These are phyloP conservation scores for Kradibia gibbosae DNA, from an alignment of 1,140 invertebrate species.

Conservation along the genomic window DNA sequence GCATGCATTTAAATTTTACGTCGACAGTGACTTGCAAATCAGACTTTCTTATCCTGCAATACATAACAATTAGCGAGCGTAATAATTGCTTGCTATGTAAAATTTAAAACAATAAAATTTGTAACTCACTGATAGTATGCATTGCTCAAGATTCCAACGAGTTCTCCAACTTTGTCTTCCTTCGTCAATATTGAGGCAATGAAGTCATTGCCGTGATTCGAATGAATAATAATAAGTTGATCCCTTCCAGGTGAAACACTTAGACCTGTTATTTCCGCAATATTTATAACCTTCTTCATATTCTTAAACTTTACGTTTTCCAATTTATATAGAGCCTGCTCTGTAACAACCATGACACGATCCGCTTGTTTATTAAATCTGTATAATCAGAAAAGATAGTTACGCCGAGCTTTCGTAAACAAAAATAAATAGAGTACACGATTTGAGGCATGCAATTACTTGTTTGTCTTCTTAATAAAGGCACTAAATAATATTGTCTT, in stretches of 20 bases:
- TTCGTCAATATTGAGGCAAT: conserved; percentile 79
- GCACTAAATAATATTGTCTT: conserved; percentile 74
- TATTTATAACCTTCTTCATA: conserved; percentile 86
- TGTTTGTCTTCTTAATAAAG: conserved; percentile 69
- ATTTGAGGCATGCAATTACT: conserved; percentile 55
- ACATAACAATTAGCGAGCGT: conserved; percentile 16
- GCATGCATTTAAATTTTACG: conserved; percentile 79
- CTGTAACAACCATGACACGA: conserved; percentile 90
- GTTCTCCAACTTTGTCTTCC: conserved; percentile 87
- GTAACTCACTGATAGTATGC: conserved; percentile 82
- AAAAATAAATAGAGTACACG: neutral
- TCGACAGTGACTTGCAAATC: conserved; percentile 80
- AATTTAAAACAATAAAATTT: neutral
- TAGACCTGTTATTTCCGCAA: conserved; percentile 86
- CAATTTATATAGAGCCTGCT: conserved; percentile 90
- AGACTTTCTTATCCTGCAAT: conserved; percentile 73
- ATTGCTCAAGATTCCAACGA: conserved; percentile 86
- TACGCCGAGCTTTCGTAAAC: conserved; percentile 42
- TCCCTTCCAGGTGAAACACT: conserved; percentile 88
- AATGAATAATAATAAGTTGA: conserved; percentile 92
- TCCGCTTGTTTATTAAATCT: conserved; percentile 91
- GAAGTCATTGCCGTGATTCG: conserved; percentile 91
- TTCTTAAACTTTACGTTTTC: conserved; percentile 89
- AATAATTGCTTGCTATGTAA: neutral
- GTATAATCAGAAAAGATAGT: conserved; percentile 75